Percentiles rank a stretch among this genome's conserved stretches.
These are phyloP conservation scores for Chrosomus eos DNA, from an alignment of 2,797 vertebrate genomes.

Conservation along the genomic window DNA sequence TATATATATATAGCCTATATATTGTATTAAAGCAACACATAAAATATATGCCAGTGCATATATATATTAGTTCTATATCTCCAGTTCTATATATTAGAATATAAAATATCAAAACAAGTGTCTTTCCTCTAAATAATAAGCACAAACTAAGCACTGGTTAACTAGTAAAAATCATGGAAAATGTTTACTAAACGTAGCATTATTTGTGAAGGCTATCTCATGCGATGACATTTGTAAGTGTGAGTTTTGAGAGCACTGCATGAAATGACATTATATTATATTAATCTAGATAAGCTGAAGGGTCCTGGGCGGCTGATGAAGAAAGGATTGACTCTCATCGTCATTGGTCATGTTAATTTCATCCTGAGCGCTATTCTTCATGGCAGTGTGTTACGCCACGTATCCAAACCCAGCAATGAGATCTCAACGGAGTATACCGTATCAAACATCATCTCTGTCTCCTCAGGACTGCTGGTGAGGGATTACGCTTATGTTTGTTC, in stretches of 20 bases:
- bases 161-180: not conserved
- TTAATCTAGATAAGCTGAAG: conserved; percentile 76
- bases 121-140: not conserved
- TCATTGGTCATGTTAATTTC: conserved; percentile 90
- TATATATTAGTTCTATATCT: too few relatives aligned
- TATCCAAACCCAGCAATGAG: conserved; percentile 81
- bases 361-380: conserved; percentile 92
- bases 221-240: not conserved
- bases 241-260: not conserved
- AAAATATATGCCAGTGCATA: too few relatives aligned
- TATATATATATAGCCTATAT: too few relatives aligned
- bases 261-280: not conserved
- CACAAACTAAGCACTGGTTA: not conserved
- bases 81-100: not conserved
- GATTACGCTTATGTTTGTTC: not conserved
- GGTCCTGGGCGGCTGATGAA: conserved; percentile 85
- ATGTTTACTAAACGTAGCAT: not conserved
- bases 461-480: conserved; percentile 90
- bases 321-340: conserved; percentile 84
- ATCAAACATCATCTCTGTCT: conserved; percentile 89
- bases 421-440: conserved; percentile 84
- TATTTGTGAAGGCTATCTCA: not conserved
- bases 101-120: not conserved
- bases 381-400: conserved; percentile 88
- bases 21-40: not conserved